Evolutionary conservation across 2,888 invertebrate species (phyloP), one percentile per base, ranked within the genome.

Genomic region (Teinopalpus imperialis): DNA sequence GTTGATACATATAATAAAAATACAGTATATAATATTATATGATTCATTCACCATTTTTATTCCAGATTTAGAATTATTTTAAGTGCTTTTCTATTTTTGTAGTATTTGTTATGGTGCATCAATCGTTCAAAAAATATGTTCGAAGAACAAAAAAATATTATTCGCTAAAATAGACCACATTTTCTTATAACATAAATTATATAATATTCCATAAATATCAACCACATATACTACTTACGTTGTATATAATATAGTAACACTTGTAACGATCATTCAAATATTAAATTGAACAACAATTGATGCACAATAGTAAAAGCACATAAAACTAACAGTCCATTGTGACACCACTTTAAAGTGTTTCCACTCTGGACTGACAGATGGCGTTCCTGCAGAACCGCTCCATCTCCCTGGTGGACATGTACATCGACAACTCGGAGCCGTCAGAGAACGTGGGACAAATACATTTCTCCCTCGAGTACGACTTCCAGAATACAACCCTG

Each of bases 391-490:
- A 97, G 91, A 96, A 94, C 85, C 94, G 96, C 75, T 96, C 95
- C 69, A 94, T 97, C 71, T 96, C 96, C 21, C 90, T 97, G 91
- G 95, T 96, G 81, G 97, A 97, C 78, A 97, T 97, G 96, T 97
- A 97, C 90, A 96, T 97, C 82, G 97, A 97, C 89, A 96, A 95
- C 82, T 93, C 95, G 48, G 97, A 97, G 80, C 95, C 97, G 1
- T 95, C 95, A 59, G 97, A 97, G 89, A 97, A 97, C 86, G 97
- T 97, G 59, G 97, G 97, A 42, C 97, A 97, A 88, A 97, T 97
- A 63, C 97, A 97, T 81, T 97, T 97, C 90, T 96, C 96, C 42
- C 86, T 97, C 77, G 97, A 97, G 81, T 97, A 97, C 81, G 97
- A 97, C 89, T 97, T 96, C 88, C 96, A 96, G 90, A 96, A 96